Evolutionary conservation across 1,140 invertebrate genomes (phyloP).

Genomic region (Rhagoletis zephyria): DNA sequence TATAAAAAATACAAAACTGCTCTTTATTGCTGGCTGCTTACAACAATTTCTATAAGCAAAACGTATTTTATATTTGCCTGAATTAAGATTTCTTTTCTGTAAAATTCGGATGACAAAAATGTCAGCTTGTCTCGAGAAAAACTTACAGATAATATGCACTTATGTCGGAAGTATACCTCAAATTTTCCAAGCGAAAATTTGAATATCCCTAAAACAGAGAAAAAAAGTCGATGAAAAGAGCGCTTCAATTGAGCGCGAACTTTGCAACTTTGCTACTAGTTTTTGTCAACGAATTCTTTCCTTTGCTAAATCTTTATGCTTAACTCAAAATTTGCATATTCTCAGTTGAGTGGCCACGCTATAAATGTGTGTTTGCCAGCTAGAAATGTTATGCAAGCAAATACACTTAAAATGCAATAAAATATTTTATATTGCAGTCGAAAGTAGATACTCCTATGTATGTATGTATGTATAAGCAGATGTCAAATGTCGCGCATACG

Average conservation of each 20-base stretch:
- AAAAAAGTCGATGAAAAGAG: neutral
- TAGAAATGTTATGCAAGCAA: constrained; percentile 30
- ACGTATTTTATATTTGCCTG: too few relatives aligned
- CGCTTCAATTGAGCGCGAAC: constrained; percentile 2
- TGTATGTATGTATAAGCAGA: neutral
- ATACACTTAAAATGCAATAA: constrained; percentile 51
- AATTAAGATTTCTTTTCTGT: too few relatives aligned
- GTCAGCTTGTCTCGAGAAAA: too few relatives aligned
- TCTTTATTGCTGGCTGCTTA: too few relatives aligned
- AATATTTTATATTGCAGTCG: constrained; percentile 12
- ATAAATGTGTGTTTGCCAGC: neutral
- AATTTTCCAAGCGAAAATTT: too few relatives aligned
- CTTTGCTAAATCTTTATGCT: neutral
- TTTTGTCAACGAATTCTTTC: neutral
- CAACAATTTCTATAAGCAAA: too few relatives aligned
- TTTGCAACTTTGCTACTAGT: constrained; percentile 20
- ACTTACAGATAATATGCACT: too few relatives aligned
- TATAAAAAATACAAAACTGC: too few relatives aligned
- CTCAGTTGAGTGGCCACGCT: constrained; percentile 7
- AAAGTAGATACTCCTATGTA: too few relatives aligned
- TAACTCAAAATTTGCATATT: constrained; percentile 39
- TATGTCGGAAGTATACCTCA: too few relatives aligned
- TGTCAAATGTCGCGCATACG: constrained; percentile 36
- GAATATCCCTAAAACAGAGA: too few relatives aligned
- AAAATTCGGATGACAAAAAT: too few relatives aligned